These are phyloP conservation scores for Oriolus oriolus DNA, from an alignment of 2,113 vertebrate genomes.

Conservation along the genomic window DNA sequence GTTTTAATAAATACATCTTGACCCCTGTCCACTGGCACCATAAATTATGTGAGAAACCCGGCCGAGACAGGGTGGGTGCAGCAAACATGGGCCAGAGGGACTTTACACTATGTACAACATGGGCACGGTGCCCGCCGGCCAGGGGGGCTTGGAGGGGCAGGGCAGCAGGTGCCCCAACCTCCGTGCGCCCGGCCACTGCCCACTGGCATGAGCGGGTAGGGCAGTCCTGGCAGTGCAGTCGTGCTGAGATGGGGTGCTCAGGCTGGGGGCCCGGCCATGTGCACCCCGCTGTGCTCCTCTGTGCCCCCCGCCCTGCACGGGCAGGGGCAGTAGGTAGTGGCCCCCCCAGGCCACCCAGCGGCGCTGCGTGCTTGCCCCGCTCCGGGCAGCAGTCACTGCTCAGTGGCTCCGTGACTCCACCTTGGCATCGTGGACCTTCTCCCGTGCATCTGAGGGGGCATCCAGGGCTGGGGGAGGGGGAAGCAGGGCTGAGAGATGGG, in stretches of 20 bases:
- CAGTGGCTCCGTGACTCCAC: slow-evolving; percentile 59
- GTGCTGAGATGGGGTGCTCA: neutral
- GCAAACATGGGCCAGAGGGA: neutral
- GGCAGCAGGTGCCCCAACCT: neutral
- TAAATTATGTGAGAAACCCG: slow-evolving; percentile 38
- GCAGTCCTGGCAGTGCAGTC: neutral
- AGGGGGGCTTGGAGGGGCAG: neutral
- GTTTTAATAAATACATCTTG: slow-evolving; percentile 64
- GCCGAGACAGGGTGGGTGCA: neutral
- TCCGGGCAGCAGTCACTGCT: neutral
- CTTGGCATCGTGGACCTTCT: slow-evolving; percentile 39
- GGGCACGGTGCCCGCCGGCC: fast-evolving
- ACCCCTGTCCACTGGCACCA: neutral
- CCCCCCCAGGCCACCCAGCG: neutral
- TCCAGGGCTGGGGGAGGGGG: neutral
- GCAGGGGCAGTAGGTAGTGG: fast-evolving
- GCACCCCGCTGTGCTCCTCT: neutral
- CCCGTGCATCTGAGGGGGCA: neutral
- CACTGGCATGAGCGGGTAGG: neutral
- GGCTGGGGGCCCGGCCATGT: neutral
- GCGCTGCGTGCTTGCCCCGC: fast-evolving
- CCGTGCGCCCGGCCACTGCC: fast-evolving
- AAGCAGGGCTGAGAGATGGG: fast-evolving
- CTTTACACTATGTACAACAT: slow-evolving; percentile 62
- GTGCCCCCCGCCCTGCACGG: fast-evolving